Percentiles rank a stretch among this genome's conserved stretches.
Conservation (phyloP, 2,888 invertebrate species). For the Andricus curvator region DNA sequence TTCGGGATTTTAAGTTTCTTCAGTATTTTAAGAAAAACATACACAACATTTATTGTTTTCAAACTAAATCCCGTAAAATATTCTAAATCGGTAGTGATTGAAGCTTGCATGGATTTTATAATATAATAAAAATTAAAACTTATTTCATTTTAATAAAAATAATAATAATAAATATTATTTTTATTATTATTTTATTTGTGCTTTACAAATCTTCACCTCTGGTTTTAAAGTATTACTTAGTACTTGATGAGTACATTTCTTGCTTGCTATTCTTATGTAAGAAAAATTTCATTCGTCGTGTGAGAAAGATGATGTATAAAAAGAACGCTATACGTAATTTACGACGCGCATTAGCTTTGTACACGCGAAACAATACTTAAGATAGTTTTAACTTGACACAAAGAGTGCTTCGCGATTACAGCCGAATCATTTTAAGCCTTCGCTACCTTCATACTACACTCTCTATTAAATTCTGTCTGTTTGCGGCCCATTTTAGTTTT, state of each 20-base stretch:
- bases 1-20: no score
- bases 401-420: constrained; percentile 25
- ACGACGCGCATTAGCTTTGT: neutral
- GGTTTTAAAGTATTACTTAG: neutral
- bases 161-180: no score
- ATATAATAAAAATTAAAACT: no score
- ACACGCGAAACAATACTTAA: constrained; percentile 39
- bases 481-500: no score
- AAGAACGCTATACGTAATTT: constrained; percentile 23
- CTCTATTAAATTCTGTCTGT: neutral
- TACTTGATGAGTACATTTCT: constrained; percentile 6
- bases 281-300: constrained; percentile 22
- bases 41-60: no score
- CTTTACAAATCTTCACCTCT: neutral
- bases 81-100: no score
- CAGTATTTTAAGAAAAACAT: no score
- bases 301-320: constrained; percentile 26
- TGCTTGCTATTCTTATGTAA: neutral
- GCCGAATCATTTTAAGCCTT: neutral
- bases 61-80: no score
- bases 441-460: neutral
- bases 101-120: no score
- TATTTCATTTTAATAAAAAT: no score
- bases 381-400: constrained; percentile 19
- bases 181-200: no score